Percentiles rank a stretch among this genome's conserved stretches.
These are phyloP conservation scores for Exaiptasia diaphana DNA, from an alignment of 64 coral and sea anemone species.

Conservation along the genomic window DNA sequence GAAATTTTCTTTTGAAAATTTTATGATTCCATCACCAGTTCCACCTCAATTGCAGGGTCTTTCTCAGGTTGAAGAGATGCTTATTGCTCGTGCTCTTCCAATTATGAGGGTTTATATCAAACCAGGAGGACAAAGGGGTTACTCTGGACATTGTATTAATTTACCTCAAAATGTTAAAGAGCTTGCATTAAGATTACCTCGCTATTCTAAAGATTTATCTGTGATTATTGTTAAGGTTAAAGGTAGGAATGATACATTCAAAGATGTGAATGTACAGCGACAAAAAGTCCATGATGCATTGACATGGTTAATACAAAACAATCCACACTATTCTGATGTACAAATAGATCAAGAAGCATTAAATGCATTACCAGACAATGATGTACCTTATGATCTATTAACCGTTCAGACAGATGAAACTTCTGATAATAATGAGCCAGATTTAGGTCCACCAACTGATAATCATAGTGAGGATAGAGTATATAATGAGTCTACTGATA, in stretches of 20 bases:
- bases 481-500: conserved; percentile 34
- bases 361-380: conserved; percentile 8
- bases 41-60: not conserved
- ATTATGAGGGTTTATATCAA: conserved; percentile 26
- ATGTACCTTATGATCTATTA: not conserved
- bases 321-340: conserved; percentile 17
- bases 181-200: conserved; percentile 10
- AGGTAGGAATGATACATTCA: conserved; percentile 15
- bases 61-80: conserved; percentile 40
- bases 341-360: not conserved
- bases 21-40: conserved; percentile 21
- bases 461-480: conserved; percentile 17
- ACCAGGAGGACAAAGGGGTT: conserved; percentile 38
- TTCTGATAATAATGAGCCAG: not conserved
- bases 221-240: conserved; percentile 41
- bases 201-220: not conserved
- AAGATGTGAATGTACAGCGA: conserved; percentile 14
- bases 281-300: not conserved
- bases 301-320: not conserved
- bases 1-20: conserved; percentile 41
- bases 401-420: conserved; percentile 4
- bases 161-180: conserved; percentile 21
- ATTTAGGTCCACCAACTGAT: conserved; percentile 31
- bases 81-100: conserved; percentile 29
- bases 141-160: conserved; percentile 35